phyloP scores from a whole-genome alignment of 2,113 vertebrate genomes.

The Macquaria australasica region DNA sequence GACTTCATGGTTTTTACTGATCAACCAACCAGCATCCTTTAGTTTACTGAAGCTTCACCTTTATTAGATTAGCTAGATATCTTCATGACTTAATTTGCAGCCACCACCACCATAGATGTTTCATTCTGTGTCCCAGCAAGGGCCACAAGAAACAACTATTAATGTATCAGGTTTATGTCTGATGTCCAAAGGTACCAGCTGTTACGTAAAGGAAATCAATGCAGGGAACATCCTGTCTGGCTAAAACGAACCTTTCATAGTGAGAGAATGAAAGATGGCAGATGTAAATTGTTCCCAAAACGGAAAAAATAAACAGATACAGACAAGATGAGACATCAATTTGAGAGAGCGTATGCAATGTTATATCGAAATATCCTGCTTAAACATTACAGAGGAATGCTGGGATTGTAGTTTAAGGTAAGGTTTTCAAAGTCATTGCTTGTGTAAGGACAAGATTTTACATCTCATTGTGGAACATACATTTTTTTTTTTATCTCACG shows the following conservation, averaged over 20 bases:
- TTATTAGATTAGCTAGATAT: neutral
- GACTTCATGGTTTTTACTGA: slow-evolving; percentile 38
- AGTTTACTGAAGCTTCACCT: slow-evolving; percentile 25
- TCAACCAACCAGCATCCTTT: slow-evolving; percentile 50
- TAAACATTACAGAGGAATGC: slow-evolving; percentile 53
- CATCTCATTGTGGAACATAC: neutral
- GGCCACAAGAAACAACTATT: slow-evolving; percentile 38
- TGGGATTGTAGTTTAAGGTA: slow-evolving; percentile 14
- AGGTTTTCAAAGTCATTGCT: neutral
- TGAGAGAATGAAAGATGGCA: slow-evolving; percentile 55
- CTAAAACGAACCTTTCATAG: slow-evolving; percentile 51
- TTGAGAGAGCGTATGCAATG: slow-evolving; percentile 65
- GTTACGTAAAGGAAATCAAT: slow-evolving; percentile 46
- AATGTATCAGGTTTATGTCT: slow-evolving; percentile 41
- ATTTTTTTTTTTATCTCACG: neutral
- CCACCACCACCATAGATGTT: slow-evolving; percentile 23
- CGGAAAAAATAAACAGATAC: slow-evolving; percentile 41
- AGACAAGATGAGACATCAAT: slow-evolving; percentile 65
- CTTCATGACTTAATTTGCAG: slow-evolving; percentile 11
- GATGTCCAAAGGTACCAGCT: slow-evolving; percentile 22
- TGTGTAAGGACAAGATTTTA: neutral
- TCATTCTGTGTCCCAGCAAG: slow-evolving; percentile 33
- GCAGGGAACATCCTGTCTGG: slow-evolving; percentile 46
- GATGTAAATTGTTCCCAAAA: slow-evolving; percentile 49
- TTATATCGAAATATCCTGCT: slow-evolving; percentile 30